Evolutionary conservation across 1,140 invertebrate genomes (phyloP).

Genomic region (Coenobita brevimanus): DNA sequence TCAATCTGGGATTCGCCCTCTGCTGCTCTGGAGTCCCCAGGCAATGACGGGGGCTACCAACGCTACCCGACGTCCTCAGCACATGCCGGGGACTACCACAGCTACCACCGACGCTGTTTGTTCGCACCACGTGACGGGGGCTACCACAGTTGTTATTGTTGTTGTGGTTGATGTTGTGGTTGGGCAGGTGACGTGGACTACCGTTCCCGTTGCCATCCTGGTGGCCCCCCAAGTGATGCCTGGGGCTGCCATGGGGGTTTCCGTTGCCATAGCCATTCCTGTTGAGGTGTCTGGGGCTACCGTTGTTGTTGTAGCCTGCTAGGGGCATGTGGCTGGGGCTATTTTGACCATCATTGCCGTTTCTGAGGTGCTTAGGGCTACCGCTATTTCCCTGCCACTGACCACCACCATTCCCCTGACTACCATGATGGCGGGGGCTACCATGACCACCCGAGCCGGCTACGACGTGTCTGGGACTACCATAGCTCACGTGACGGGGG

Average conservation of each 20-base stretch:
- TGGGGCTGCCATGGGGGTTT: slow-evolving; percentile 22
- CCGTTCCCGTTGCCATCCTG: slow-evolving; percentile 33
- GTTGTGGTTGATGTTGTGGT: not conserved
- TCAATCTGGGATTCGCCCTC: slow-evolving; percentile 24
- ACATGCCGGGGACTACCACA: slow-evolving; percentile 12
- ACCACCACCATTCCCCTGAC: slow-evolving; percentile 8
- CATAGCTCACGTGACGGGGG: slow-evolving; percentile 30
- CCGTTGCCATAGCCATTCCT: slow-evolving; percentile 28
- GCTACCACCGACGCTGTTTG: not conserved
- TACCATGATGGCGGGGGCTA: slow-evolving; percentile 31
- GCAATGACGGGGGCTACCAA: slow-evolving; percentile 26
- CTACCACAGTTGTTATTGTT: slow-evolving; percentile 2
- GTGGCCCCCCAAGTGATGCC: not conserved
- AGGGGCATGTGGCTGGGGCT: slow-evolving; percentile 48
- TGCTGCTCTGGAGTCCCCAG: not conserved
- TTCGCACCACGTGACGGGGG: slow-evolving; percentile 20
- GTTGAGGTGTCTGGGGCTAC: slow-evolving; percentile 53
- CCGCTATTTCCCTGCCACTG: slow-evolving; percentile 21
- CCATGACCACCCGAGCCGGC: slow-evolving; percentile 39
- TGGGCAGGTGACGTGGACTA: not conserved
- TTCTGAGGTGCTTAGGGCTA: slow-evolving; percentile 37
- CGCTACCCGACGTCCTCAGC: not conserved
- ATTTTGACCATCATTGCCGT: slow-evolving; percentile 39
- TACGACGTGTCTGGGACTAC: slow-evolving; percentile 31
- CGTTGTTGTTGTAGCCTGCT: slow-evolving; percentile 33